These are phyloP conservation scores for Parasteatoda tepidariorum DNA, from an alignment of 1,140 invertebrate species.

Conservation along the genomic window DNA sequence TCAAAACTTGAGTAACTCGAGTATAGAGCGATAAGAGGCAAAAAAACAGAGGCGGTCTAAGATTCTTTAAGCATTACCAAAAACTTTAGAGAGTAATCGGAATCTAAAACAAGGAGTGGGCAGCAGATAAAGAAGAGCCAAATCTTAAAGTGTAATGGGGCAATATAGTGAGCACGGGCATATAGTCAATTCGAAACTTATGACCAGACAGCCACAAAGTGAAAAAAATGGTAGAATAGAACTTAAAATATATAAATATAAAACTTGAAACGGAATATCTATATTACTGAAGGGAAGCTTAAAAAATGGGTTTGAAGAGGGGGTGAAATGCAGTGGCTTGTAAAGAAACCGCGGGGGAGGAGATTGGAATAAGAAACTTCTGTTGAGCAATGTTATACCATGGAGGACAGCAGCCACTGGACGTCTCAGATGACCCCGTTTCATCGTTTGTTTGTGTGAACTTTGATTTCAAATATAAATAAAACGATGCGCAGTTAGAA, in stretches of 20 bases:
- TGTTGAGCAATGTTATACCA: slow-evolving; percentile 49
- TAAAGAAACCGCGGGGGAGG: slow-evolving; percentile 47
- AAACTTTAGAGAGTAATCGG: slow-evolving; percentile 55
- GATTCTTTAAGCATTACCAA: slow-evolving; percentile 51
- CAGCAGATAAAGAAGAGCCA: slow-evolving; percentile 7
- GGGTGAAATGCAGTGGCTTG: slow-evolving; percentile 38
- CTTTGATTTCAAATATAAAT: slow-evolving; percentile 49
- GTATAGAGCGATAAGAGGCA: slow-evolving; percentile 6
- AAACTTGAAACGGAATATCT: slow-evolving; percentile 55
- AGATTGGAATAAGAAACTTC: slow-evolving; percentile 47
- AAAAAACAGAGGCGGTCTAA: not conserved
- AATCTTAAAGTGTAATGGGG: slow-evolving; percentile 59
- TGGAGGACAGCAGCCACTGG: slow-evolving; percentile 51
- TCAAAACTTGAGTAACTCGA: slow-evolving; percentile 50
- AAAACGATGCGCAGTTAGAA: slow-evolving; percentile 40
- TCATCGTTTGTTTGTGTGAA: slow-evolving; percentile 47
- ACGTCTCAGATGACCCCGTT: slow-evolving; percentile 54
- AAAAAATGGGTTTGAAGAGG: slow-evolving; percentile 32
- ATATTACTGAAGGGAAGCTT: slow-evolving; percentile 52
- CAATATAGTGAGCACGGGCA: slow-evolving; percentile 53
- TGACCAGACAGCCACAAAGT: slow-evolving; percentile 35
- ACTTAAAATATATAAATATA: slow-evolving; percentile 38
- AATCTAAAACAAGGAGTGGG: slow-evolving; percentile 26
- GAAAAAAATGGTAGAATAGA: slow-evolving; percentile 44
- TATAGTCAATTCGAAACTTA: slow-evolving; percentile 54